A percentile compares a stretch with the other conserved stretches of the same genome.
These are phyloP conservation scores for Saccopteryx leptura DNA, from an alignment of 2,113 vertebrate species.

Conservation along the genomic window DNA sequence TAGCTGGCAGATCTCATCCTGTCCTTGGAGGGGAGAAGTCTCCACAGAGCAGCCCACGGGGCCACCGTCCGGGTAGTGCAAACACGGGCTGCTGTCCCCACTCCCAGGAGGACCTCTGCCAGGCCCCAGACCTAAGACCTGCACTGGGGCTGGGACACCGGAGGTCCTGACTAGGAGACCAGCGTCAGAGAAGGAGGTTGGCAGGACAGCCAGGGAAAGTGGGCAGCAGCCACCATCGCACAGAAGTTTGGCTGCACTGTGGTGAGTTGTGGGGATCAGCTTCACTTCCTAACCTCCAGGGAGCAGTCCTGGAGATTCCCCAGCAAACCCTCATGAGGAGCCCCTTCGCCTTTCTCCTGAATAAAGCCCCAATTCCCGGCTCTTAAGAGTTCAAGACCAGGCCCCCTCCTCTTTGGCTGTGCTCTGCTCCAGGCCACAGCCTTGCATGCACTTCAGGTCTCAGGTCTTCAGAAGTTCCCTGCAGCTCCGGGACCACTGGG, in stretches of 20 bases:
- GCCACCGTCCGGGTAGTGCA: not conserved
- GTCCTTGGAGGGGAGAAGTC: not conserved
- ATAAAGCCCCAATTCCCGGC: not conserved
- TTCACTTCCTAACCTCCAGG: not conserved
- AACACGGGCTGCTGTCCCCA: not conserved
- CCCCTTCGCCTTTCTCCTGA: not conserved
- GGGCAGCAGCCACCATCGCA: not conserved
- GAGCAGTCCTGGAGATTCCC: not conserved
- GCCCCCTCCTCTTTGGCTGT: not conserved
- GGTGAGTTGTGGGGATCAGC: too few relatives aligned
- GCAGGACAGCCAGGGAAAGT: not conserved
- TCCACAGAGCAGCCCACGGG: not conserved
- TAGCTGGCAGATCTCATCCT: too few relatives aligned
- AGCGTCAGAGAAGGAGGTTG: not conserved
- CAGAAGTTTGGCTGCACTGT: not conserved
- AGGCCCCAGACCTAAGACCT: not conserved
- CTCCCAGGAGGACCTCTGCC: not conserved
- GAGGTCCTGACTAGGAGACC: not conserved
- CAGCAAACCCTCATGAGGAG: not conserved
- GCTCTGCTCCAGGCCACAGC: not conserved
- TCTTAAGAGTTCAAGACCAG: not conserved
- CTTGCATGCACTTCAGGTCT: not conserved
- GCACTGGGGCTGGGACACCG: not conserved
- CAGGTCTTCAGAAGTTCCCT: not conserved
- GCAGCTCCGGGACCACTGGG: not conserved